Evolutionary conservation across 2,888 invertebrate species (phyloP).

Genomic region (Anticlea derivata): DNA sequence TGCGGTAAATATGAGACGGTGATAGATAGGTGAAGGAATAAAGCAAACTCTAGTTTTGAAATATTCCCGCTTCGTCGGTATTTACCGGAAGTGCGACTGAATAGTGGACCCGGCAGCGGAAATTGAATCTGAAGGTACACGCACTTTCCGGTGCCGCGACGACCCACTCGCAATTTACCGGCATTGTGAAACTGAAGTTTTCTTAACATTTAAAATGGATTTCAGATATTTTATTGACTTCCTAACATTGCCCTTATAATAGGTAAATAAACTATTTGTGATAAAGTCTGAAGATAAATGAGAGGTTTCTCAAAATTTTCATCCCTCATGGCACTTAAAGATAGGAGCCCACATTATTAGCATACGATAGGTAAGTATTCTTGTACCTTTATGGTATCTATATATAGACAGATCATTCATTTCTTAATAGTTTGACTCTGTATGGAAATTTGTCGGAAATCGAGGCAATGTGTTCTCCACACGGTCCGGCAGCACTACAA

Average conservation of each 20-base stretch:
- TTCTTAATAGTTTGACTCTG: conserved; percentile 58
- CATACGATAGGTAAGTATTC: too few species aligned
- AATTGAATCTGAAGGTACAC: conserved; percentile 78
- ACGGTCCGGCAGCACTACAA: conserved; percentile 49
- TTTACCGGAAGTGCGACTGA: conserved; percentile 57
- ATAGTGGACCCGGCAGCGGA: conserved; percentile 74
- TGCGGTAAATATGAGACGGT: too few species aligned
- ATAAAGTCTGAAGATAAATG: too few species aligned
- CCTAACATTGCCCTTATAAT: too few species aligned
- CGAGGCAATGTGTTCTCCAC: conserved; percentile 65
- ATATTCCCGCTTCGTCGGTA: conserved; percentile 3
- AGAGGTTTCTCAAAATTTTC: too few species aligned
- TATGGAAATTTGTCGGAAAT: conserved; percentile 74
- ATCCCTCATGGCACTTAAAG: too few species aligned
- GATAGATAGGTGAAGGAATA: too few species aligned
- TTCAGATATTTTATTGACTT: background rate
- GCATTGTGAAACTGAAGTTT: conserved; percentile 53
- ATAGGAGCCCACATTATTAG: too few species aligned
- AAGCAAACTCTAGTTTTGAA: conserved; percentile 14
- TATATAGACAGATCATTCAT: conserved; percentile 55
- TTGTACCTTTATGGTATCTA: too few species aligned
- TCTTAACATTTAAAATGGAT: conserved; percentile 16
- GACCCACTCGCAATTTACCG: conserved; percentile 51
- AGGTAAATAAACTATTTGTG: too few species aligned
- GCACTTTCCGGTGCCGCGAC: conserved; percentile 71